Conservation (phyloP, 2,113 vertebrate genomes). For the Hippolais icterina region DNA sequence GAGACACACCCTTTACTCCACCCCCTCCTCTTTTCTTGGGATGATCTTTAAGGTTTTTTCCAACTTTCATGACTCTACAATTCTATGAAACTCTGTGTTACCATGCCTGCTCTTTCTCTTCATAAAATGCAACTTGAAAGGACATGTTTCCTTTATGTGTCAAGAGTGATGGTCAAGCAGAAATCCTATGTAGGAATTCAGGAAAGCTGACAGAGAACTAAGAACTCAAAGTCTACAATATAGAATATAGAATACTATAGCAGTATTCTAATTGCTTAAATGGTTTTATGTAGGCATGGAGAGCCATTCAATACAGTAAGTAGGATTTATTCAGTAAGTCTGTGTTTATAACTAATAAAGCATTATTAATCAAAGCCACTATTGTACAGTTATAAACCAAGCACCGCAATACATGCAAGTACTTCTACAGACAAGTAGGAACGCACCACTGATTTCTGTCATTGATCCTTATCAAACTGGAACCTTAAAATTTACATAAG, state of each 20-base stretch:
- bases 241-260: conserved; percentile 1
- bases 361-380: conserved; percentile 53
- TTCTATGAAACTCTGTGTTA: not conserved
- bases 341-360: conserved; percentile 49
- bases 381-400: conserved; percentile 34
- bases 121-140: not conserved
- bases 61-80: not conserved
- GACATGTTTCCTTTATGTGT: not conserved
- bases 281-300: conserved; percentile 24
- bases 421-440: not conserved
- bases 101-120: not conserved
- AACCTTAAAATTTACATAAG: not conserved
- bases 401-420: not conserved
- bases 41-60: not conserved
- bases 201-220: not conserved
- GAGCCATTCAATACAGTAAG: conserved; percentile 13
- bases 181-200: not conserved
- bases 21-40: not conserved
- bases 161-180: not conserved
- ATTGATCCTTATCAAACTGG: not conserved
- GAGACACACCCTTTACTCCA: not conserved
- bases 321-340: conserved; percentile 47
- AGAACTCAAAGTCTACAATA: not conserved
- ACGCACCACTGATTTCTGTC: not conserved
- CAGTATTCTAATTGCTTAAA: conserved; percentile 39